Evolutionary conservation across 2,888 invertebrate genomes (phyloP).

Genomic region (Heliconius sara): DNA sequence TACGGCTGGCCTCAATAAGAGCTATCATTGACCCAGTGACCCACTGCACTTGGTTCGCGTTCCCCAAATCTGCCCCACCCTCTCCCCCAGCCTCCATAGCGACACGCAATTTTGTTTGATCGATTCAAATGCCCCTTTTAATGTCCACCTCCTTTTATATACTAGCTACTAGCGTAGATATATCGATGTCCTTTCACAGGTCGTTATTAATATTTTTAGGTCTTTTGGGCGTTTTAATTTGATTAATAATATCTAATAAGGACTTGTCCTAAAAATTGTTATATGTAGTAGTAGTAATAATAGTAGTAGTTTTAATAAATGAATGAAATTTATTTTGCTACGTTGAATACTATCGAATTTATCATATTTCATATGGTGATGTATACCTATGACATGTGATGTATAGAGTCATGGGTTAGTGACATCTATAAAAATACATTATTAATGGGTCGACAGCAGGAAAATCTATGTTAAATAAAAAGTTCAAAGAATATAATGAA

Average conservation of each 20-base stretch:
- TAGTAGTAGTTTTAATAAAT: background rate
- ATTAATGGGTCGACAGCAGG: slow-evolving; percentile 21
- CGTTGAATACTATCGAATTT: too few species aligned
- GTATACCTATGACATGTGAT: background rate
- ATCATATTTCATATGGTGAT: background rate
- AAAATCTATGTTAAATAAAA: slow-evolving; percentile 35
- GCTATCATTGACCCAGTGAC: slow-evolving; percentile 75
- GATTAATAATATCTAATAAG: too few species aligned
- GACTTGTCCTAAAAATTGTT: background rate
- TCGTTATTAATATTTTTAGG: background rate
- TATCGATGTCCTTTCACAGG: slow-evolving; percentile 4
- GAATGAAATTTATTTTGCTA: background rate
- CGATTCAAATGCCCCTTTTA: slow-evolving; percentile 39
- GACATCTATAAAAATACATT: slow-evolving; percentile 18
- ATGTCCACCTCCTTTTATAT: slow-evolving; percentile 6
- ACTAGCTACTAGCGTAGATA: background rate
- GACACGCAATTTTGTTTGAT: slow-evolving; percentile 41
- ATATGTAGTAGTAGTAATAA: too few species aligned
- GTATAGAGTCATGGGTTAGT: slow-evolving; percentile 9
- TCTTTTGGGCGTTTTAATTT: background rate
- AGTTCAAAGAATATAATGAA: slow-evolving; percentile 42
- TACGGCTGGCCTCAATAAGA: slow-evolving; percentile 42
- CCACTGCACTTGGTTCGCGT: slow-evolving; percentile 78
- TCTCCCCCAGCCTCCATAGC: slow-evolving; percentile 38
- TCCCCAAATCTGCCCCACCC: slow-evolving; percentile 58